A percentile compares a stretch with the other conserved stretches of the same genome.
Evolutionary conservation across 2,113 vertebrate genomes (phyloP).

Genomic region (Nettapus auritus): DNA sequence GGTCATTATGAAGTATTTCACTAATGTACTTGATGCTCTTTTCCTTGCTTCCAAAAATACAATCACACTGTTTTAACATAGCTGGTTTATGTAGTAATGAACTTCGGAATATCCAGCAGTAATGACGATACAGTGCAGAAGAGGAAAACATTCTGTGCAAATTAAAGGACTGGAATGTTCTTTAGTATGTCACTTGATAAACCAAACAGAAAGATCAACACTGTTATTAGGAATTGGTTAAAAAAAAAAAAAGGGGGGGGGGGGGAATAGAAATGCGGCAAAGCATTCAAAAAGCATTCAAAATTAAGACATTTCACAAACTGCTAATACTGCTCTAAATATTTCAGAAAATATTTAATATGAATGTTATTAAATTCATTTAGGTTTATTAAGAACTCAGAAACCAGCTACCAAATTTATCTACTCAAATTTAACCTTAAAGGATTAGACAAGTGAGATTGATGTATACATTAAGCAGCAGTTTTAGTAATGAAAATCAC

Average conservation of each 20-base stretch:
- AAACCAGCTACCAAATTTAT: neutral
- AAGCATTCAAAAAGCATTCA: neutral
- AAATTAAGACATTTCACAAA: neutral
- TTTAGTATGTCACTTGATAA: neutral
- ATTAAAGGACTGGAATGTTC: constrained; percentile 12
- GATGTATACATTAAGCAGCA: neutral
- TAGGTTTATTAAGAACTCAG: neutral
- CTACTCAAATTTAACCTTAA: neutral
- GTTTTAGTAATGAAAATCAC: neutral
- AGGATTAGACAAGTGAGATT: neutral
- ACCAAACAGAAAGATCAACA: neutral
- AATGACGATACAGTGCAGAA: constrained; percentile 32
- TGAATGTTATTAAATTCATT: neutral
- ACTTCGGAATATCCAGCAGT: neutral
- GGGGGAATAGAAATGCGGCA: neutral
- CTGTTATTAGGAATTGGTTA: neutral
- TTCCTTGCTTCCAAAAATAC: constrained; percentile 58
- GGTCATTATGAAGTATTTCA: constrained; percentile 35
- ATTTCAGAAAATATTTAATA: neutral
- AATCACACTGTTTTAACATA: constrained; percentile 38
- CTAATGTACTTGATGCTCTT: constrained; percentile 10
- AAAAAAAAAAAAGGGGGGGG: neutral
- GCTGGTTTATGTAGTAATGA: constrained; percentile 37
- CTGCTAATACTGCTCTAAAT: accelerated
- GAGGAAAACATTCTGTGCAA: constrained; percentile 9